Conservation (phyloP, 2,888 invertebrate species). For the Watsonalla cultraria region DNA sequence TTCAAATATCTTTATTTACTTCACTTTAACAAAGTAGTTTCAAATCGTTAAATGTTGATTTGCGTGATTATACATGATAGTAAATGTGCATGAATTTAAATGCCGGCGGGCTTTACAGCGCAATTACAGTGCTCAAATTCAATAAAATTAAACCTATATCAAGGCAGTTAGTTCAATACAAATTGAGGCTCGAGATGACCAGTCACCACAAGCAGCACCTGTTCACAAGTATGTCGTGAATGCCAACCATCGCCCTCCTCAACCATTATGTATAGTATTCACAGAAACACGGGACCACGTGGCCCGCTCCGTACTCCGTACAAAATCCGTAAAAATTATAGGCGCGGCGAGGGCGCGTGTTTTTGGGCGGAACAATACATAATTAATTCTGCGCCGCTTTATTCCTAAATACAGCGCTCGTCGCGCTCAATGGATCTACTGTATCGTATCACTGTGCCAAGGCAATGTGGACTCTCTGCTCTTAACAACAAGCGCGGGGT, state of each 20-base stretch:
- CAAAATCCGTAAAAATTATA: slow-evolving; percentile 8
- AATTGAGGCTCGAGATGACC: no score
- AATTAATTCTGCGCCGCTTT: slow-evolving; percentile 16
- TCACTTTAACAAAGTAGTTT: no score
- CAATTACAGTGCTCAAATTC: no score
- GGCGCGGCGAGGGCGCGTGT: slow-evolving; percentile 7
- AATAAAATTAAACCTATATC: no score
- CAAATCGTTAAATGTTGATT: no score
- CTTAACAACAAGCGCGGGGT: neutral
- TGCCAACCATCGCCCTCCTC: no score
- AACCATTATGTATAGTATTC: neutral
- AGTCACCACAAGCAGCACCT: no score
- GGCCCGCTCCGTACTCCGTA: neutral
- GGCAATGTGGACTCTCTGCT: neutral
- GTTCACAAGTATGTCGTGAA: neutral
- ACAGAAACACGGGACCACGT: neutral
- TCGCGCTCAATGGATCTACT: neutral
- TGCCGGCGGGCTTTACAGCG: no score
- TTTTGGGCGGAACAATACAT: slow-evolving; percentile 15
- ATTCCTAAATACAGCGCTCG: slow-evolving; percentile 12
- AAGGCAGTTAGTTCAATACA: no score
- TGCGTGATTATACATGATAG: no score
- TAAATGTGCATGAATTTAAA: no score
- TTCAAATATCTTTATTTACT: no score
- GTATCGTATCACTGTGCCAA: neutral